Evolutionary conservation across 2,888 invertebrate genomes (phyloP).

Genomic region (Cephus sareptanus): DNA sequence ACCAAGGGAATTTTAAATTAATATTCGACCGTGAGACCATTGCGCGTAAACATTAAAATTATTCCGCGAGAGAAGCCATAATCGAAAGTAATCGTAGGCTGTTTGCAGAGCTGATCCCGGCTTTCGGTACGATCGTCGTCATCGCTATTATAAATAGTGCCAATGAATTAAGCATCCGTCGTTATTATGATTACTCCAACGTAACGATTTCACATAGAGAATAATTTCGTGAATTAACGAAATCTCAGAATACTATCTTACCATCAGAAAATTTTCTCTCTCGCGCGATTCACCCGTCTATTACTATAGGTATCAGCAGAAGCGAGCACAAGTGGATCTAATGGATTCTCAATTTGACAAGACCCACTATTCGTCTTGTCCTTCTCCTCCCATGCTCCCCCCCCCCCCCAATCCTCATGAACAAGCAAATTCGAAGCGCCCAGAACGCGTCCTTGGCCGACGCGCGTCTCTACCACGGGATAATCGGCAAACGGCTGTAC

Average conservation of each 20-base stretch:
- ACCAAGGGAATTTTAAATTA: not conserved
- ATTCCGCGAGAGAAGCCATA: not conserved
- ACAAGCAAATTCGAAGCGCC: not conserved
- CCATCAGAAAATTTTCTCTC: not conserved
- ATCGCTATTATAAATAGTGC: not conserved
- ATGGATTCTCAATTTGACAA: not conserved
- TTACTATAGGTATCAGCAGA: not conserved
- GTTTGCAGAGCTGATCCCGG: not conserved
- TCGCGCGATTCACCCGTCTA: not conserved
- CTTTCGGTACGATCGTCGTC: not conserved
- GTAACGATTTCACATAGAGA: not conserved
- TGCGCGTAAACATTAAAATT: not conserved
- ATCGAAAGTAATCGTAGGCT: not conserved
- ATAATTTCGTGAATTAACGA: not conserved
- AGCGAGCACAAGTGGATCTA: not conserved
- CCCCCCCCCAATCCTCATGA: not conserved
- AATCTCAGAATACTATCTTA: not conserved
- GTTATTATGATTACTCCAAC: not conserved
- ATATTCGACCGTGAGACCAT: not conserved
- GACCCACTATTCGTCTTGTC: not conserved
- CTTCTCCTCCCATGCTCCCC: too few relatives aligned
- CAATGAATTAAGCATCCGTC: not conserved
- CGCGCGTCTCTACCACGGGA: not conserved
- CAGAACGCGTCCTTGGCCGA: not conserved
- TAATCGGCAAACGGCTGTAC: not conserved